Evolutionary conservation across 2,113 vertebrate species (phyloP), one percentile per base, ranked within the genome.

Genomic region (Casuarius casuarius): DNA sequence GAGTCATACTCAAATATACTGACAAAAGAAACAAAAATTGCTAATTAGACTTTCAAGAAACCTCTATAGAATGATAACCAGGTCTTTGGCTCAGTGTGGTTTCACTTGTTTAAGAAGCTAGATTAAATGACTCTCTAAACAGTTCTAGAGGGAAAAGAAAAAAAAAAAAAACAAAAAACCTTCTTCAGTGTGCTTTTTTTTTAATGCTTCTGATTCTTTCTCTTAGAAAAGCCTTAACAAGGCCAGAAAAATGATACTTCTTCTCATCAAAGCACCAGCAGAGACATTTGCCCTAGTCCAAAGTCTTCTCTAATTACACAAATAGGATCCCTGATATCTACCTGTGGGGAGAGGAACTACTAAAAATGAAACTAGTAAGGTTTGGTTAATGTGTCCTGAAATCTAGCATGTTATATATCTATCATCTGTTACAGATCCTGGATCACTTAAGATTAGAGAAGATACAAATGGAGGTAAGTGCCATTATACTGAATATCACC

Each of bases 251-350:
- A 72, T 40, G 22, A 71, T 10, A 28, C 23, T 63, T 23, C 28
- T 62, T 38, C 38, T 38, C 48, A 75, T 17, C 15, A 81, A 74
- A 70, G 49, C 7, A 44, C 18, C 7, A 14, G 11, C 9, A 59
- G 26, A 67, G 21, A 66, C 2, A 10, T 3, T 11, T 15, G 1
- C 0, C 15, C 3, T 9, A 4, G 1, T 42, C 3, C 59, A 87
- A 14, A 10, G 3, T 49, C 33, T 78, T 58, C 3, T 62, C 33
- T 54, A 62, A 52, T 21, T 48, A 74, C 68, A 58, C 4, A 77
- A 38, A 38, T 38, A 38, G 1, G 29, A 58, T 25, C 5, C 13
- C 8, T 38, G 15, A 28, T 52, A 62, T 54, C 21, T 71, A 6
- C 19, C 14, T 35, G 7, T 44, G 15, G 26, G 66, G 23, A 9